These are phyloP conservation scores for Siniperca undulata DNA, from an alignment of 2,797 vertebrate genomes.

Conservation along the genomic window DNA sequence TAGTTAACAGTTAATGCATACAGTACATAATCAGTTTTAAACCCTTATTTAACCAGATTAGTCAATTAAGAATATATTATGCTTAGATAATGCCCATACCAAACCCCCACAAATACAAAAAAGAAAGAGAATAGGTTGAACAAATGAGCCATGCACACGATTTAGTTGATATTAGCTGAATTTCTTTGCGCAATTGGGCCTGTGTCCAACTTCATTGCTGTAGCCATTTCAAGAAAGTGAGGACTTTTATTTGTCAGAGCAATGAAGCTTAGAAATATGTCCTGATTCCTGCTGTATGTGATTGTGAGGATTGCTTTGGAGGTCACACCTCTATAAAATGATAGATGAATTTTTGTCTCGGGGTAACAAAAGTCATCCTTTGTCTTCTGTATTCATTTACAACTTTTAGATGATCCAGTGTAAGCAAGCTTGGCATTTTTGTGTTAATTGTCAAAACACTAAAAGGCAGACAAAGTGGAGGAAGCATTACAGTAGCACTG, in stretches of 20 bases:
- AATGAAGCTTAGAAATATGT: slow-evolving; percentile 7
- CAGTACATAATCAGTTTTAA: slow-evolving; percentile 52
- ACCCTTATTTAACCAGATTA: slow-evolving; percentile 56
- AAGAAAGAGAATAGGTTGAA: slow-evolving; percentile 17
- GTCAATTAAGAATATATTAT: slow-evolving; percentile 57
- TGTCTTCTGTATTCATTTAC: neutral
- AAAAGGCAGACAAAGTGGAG: neutral
- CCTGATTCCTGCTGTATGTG: neutral
- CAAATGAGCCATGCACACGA: neutral
- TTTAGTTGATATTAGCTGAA: slow-evolving; percentile 18
- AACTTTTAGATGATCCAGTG: neutral
- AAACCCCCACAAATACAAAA: neutral
- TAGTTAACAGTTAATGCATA: slow-evolving; percentile 40
- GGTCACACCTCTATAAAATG: neutral
- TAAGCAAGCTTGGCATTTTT: neutral
- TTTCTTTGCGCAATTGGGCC: slow-evolving; percentile 16
- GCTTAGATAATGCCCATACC: slow-evolving; percentile 20
- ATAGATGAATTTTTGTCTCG: neutral
- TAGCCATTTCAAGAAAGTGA: neutral
- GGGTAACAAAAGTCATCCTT: neutral
- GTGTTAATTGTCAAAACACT: slow-evolving; percentile 4
- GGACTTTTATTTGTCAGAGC: neutral
- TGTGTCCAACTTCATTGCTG: neutral
- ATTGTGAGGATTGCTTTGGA: neutral
- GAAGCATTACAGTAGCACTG: neutral